A percentile compares a stretch with the other conserved stretches of the same genome.
These are phyloP conservation scores for Dinocampus coccinellae DNA, from an alignment of 2,888 invertebrate genomes.

Conservation along the genomic window DNA sequence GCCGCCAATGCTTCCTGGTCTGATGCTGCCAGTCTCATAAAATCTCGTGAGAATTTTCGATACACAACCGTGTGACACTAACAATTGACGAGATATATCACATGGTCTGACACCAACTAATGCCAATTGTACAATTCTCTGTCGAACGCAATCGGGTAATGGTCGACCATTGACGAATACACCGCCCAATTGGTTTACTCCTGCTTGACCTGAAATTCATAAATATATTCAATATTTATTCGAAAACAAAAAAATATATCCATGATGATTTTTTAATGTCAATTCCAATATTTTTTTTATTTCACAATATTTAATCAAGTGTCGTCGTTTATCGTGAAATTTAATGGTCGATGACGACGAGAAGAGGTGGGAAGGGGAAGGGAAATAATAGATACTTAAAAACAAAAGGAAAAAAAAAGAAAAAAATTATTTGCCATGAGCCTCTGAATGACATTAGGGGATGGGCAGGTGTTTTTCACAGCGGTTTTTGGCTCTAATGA, in stretches of 20 bases:
- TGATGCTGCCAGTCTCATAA: constrained; percentile 96
- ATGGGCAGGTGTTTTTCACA: constrained; percentile 54
- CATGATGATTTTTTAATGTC: background rate
- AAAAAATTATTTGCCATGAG: constrained; percentile 25
- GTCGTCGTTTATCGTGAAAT: background rate
- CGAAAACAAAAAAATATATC: background rate
- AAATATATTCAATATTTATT: background rate
- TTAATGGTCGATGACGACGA: background rate
- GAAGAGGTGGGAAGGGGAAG: background rate
- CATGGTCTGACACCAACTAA: constrained; percentile 95
- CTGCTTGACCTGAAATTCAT: constrained; percentile 27
- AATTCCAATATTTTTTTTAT: too few species aligned
- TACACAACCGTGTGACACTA: constrained; percentile 97
- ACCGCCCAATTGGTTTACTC: constrained; percentile 2
- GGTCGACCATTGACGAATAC: background rate
- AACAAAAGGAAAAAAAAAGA: constrained; percentile 5
- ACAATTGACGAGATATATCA: constrained; percentile 94
- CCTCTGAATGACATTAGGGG: constrained; percentile 41
- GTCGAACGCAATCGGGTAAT: constrained; percentile 84
- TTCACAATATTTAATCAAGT: too few species aligned
- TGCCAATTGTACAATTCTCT: constrained; percentile 94
- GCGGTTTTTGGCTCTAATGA: constrained; percentile 55
- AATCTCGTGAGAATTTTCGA: constrained; percentile 96
- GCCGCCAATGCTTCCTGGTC: constrained; percentile 95
- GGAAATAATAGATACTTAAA: background rate